These are phyloP conservation scores for Microcebus ravelobensis DNA, from an alignment of 2,113 vertebrate genomes.

Conservation along the genomic window DNA sequence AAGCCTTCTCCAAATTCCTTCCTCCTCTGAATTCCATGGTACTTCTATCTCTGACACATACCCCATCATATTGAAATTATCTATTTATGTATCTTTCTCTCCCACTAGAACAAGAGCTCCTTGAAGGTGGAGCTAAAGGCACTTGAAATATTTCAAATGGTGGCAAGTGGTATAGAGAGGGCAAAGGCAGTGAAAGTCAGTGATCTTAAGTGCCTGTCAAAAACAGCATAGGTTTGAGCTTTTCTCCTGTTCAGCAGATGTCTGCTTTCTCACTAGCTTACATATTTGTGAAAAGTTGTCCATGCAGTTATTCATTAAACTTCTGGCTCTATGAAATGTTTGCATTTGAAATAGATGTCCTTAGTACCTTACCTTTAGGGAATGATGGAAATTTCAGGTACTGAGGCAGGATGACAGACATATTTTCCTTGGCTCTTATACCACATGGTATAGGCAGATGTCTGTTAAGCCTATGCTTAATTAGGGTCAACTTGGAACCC, in stretches of 20 bases:
- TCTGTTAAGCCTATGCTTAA: not conserved
- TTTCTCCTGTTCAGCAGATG: not conserved
- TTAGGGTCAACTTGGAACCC: not conserved
- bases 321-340: conserved; percentile 6
- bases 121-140: not conserved
- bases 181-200: conserved; percentile 7
- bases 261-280: not conserved
- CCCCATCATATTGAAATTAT: not conserved
- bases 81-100: not conserved
- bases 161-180: not conserved
- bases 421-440: not conserved
- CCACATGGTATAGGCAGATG: not conserved
- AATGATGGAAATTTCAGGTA: not conserved
- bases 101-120: not conserved
- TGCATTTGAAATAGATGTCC: not conserved
- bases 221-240: not conserved
- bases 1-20: conserved; percentile 2
- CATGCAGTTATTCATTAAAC: not conserved
- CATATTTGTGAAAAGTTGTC: conserved; percentile 19
- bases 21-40: not conserved
- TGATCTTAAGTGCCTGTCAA: not conserved
- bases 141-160: not conserved
- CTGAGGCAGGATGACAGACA: not conserved
- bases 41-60: not conserved
- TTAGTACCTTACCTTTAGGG: not conserved